Conservation (phyloP, 1,140 invertebrate species). For the Drosophila sp. region DNA sequence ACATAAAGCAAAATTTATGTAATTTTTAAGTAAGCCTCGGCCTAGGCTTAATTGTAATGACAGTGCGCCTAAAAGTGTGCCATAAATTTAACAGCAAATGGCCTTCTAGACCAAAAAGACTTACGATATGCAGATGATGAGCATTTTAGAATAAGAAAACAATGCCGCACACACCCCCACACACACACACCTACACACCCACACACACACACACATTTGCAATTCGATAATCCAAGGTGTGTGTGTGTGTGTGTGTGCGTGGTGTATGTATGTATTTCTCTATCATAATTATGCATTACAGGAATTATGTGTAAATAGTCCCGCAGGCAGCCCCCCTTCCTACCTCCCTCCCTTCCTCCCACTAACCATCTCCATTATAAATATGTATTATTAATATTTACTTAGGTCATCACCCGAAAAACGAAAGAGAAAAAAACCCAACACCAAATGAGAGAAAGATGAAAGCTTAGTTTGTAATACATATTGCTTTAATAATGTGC, state of each 20-base stretch:
- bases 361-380: constrained; percentile 58
- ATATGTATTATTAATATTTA: constrained; percentile 83
- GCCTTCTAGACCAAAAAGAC: constrained; percentile 3
- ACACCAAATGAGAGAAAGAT: constrained; percentile 40
- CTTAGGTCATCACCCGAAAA: constrained; percentile 60
- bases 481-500: constrained; percentile 63
- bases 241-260: background rate
- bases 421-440: background rate
- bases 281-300: constrained; percentile 68
- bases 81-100: constrained; percentile 66
- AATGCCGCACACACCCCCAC: background rate
- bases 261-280: background rate
- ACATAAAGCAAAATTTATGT: constrained; percentile 80
- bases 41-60: constrained; percentile 73
- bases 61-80: constrained; percentile 76
- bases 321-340: constrained; percentile 36
- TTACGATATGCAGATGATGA: constrained; percentile 38
- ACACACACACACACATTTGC: background rate
- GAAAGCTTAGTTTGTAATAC: constrained; percentile 70
- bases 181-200: background rate
- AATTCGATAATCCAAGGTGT: constrained; percentile 49
- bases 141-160: constrained; percentile 2
- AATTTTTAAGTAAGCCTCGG: constrained; percentile 76
- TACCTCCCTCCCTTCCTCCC: background rate
- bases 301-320: constrained; percentile 79